Evolutionary conservation across 2,797 vertebrate species (phyloP).

Genomic region (Tapera naevia): DNA sequence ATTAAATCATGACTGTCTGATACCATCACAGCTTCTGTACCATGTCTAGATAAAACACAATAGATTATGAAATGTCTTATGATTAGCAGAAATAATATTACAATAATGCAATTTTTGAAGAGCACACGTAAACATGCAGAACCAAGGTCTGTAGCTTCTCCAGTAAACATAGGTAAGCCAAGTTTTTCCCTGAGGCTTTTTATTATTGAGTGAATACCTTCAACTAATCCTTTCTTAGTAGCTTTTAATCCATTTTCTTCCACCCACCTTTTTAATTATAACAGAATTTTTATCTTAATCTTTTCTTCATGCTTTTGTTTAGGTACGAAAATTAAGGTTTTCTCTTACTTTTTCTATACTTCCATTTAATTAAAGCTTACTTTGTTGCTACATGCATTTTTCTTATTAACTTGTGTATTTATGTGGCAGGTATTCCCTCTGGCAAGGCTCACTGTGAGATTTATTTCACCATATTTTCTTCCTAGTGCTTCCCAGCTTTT

Average conservation of each 20-base stretch:
- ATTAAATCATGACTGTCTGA: neutral
- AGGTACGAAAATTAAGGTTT: neutral
- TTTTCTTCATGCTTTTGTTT: neutral
- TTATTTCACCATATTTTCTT: neutral
- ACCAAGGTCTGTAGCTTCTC: neutral
- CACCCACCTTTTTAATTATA: neutral
- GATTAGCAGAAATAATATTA: slow-evolving; percentile 9
- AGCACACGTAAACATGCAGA: neutral
- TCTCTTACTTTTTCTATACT: neutral
- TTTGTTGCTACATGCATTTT: neutral
- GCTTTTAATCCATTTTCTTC: neutral
- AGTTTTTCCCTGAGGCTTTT: neutral
- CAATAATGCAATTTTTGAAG: neutral
- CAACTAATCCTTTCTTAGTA: neutral
- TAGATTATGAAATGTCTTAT: neutral
- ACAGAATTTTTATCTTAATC: neutral
- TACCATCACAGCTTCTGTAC: neutral
- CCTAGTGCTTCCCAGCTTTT: neutral
- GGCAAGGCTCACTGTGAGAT: neutral
- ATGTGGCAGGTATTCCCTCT: neutral
- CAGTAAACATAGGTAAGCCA: neutral
- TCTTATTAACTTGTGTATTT: neutral
- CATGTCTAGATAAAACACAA: neutral
- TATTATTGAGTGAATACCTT: neutral
- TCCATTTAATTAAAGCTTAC: neutral